Evolutionary conservation across 2,888 invertebrate species (phyloP), one percentile per base, ranked within the genome.

Genomic region (Cacoxenus indagator): DNA sequence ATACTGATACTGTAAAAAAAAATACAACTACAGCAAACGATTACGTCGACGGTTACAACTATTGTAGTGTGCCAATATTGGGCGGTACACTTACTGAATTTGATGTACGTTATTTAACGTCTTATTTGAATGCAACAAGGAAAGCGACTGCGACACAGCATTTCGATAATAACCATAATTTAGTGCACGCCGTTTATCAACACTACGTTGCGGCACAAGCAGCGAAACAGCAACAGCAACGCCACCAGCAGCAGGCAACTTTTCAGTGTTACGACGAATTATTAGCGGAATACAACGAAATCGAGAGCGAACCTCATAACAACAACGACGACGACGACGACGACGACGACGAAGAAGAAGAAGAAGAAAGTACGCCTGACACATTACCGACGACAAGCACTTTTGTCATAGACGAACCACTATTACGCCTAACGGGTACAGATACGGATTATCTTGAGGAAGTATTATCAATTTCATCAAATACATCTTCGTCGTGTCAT

Each of bases 231-330:
- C 37, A 22, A 4, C 17, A 19, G 17, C 55, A 17, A 37, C 27
- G 1, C 9, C 37, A n/a, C 37, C 51, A 55, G 1, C 46, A 26
- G 9, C 72, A 73, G 48, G 0, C 37, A 19, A 11, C 72, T 72
- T 75, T 82, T 76, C 77, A 84, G 78, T 85, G 85, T 61, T 85
- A 85, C 86, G 85, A 85, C 85, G 85, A 85, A 70, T 51, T 81
- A 54, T 71, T 85, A 51, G 78, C 85, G 14, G 85, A 81, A 19
- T 80, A 51, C 22, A 51, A 37, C 14, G 14, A 37, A n/a, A n/a
- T 80, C 27, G 82, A 81, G 0, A 83, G 82, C 73, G 82, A 81
- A 65, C 81, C 1, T 2, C 19, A 51, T 17, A 17, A 17, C 1
- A 19, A 48, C 19, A 3, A 19, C 19, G 22, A 48, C 4, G 4